A percentile compares a stretch with the other conserved stretches of the same genome.
phyloP scores from a whole-genome alignment of 2,888 invertebrate genomes.

The Netelia fuscicornis region DNA sequence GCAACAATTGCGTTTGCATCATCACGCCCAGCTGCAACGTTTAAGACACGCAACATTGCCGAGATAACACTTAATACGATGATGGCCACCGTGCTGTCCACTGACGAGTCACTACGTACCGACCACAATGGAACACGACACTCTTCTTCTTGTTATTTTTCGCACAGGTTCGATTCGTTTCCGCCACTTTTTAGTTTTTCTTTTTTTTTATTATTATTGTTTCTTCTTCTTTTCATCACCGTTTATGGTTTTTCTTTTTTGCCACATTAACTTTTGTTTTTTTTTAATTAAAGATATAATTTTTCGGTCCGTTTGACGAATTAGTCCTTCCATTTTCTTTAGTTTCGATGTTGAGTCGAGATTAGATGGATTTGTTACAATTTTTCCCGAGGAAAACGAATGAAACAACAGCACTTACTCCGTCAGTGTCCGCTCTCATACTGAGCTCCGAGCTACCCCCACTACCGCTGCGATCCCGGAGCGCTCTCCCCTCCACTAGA shows the following conservation, averaged over 20 bases:
- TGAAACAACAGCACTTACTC: too few species aligned
- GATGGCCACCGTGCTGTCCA: conserved; percentile 50
- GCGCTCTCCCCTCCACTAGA: too few species aligned
- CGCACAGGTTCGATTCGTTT: conserved; percentile 80
- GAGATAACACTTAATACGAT: conserved; percentile 78
- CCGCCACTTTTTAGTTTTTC: conserved; percentile 71
- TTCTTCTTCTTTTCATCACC: neutral
- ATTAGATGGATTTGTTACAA: too few species aligned
- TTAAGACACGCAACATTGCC: conserved; percentile 79
- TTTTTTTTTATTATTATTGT: conserved; percentile 8
- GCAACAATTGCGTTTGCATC: conserved; percentile 76
- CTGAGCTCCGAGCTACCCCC: too few species aligned
- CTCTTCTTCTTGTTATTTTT: conserved; percentile 71
- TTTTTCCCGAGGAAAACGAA: too few species aligned
- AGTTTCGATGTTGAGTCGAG: neutral
- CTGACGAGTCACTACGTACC: conserved; percentile 64
- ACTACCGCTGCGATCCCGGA: too few species aligned
- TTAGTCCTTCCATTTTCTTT: neutral
- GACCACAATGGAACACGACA: conserved; percentile 65
- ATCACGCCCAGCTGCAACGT: conserved; percentile 78
- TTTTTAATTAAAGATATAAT: neutral
- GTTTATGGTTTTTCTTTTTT: conserved; percentile 4
- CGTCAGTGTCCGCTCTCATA: too few species aligned
- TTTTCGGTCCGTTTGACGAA: neutral
- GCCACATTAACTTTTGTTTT: conserved; percentile 18